phyloP scores from a whole-genome alignment of 2,797 vertebrate species.

The Anguilla anguilla region DNA sequence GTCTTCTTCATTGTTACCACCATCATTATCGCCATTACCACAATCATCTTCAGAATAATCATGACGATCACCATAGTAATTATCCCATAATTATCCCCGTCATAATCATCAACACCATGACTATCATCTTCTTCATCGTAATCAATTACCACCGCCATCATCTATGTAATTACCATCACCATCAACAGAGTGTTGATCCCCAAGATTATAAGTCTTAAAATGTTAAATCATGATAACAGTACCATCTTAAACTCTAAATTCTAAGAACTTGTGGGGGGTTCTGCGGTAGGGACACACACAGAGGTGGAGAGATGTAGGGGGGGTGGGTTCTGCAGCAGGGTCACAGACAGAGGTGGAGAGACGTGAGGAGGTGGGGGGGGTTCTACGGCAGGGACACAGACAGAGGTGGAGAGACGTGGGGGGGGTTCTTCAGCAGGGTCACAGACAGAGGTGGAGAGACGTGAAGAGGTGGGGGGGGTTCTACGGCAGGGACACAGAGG shows the following conservation, averaged over 20 bases:
- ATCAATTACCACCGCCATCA: background rate
- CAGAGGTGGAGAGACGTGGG: conserved; percentile 9
- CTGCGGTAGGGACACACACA: background rate
- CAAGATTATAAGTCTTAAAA: background rate
- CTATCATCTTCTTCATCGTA: background rate
- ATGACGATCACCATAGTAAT: background rate
- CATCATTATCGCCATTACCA: background rate
- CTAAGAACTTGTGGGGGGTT: background rate
- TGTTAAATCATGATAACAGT: background rate
- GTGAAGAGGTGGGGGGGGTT: too few relatives aligned
- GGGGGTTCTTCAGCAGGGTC: too few relatives aligned
- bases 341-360: too few relatives aligned
- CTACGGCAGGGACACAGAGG: background rate
- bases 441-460: too few relatives aligned
- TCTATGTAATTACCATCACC: background rate
- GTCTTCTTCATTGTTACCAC: background rate
- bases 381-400: too few relatives aligned
- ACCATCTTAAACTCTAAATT: background rate
- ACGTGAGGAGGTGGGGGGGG: too few relatives aligned
- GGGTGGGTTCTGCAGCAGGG: too few relatives aligned
- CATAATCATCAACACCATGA: background rate
- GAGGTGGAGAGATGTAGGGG: conserved; percentile 9
- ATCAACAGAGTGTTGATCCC: background rate
- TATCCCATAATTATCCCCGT: background rate
- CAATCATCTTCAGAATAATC: background rate